Evolutionary conservation across 1,140 invertebrate genomes (phyloP).

Genomic region (Drosophila serrata): DNA sequence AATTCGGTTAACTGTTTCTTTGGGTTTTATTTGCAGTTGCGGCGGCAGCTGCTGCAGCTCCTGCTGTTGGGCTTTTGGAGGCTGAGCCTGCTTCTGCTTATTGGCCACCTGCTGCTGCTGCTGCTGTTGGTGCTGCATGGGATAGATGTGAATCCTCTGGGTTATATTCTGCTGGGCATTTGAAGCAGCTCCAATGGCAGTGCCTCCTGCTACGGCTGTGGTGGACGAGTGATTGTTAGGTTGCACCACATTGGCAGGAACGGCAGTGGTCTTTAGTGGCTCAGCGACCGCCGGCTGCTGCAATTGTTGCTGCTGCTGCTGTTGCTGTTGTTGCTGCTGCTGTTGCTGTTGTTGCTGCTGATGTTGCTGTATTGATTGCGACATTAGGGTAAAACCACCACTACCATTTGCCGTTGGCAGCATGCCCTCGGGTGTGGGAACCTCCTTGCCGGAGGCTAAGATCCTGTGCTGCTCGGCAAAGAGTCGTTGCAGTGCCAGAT

Average conservation of each 20-base stretch:
- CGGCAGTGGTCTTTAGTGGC: slow-evolving; percentile 41
- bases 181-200: not conserved
- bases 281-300: slow-evolving; percentile 38
- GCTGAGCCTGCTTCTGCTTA: slow-evolving; percentile 59
- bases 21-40: slow-evolving; percentile 36
- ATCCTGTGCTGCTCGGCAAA: slow-evolving; percentile 88
- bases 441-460: slow-evolving; percentile 87
- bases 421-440: slow-evolving; percentile 86
- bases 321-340: not conserved
- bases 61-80: slow-evolving; percentile 24
- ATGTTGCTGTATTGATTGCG: slow-evolving; percentile 65
- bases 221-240: slow-evolving; percentile 81
- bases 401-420: slow-evolving; percentile 62
- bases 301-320: slow-evolving; percentile 19
- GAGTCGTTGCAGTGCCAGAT: slow-evolving; percentile 86
- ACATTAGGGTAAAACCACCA: slow-evolving; percentile 55
- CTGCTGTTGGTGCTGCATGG: slow-evolving; percentile 81
- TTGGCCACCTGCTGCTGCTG: slow-evolving; percentile 46
- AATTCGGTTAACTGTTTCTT: slow-evolving; percentile 39
- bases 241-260: slow-evolving; percentile 77
- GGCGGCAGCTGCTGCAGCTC: slow-evolving; percentile 35
- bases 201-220: slow-evolving; percentile 24
- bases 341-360: slow-evolving; percentile 49
- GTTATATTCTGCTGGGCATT: slow-evolving; percentile 61
- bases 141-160: slow-evolving; percentile 82